Conservation (phyloP, 2,888 invertebrate genomes). For the Aethes cnicana region DNA sequence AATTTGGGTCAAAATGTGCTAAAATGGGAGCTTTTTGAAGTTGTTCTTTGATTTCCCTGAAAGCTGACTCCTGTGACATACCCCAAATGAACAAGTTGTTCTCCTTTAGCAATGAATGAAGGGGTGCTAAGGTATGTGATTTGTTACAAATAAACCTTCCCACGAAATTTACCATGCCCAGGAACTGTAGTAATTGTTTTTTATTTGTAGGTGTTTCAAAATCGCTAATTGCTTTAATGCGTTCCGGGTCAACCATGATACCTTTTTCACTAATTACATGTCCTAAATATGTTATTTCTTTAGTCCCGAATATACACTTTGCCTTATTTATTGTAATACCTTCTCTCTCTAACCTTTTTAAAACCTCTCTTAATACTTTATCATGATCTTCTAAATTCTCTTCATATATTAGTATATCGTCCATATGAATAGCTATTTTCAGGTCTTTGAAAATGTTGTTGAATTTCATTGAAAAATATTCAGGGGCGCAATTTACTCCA, state of each 20-base stretch:
- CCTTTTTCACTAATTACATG: conserved; percentile 23
- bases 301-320: conserved; percentile 28
- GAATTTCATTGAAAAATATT: conserved; percentile 23
- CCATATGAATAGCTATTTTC: conserved; percentile 8
- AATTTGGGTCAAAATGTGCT: neutral
- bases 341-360: conserved; percentile 10
- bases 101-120: conserved; percentile 17
- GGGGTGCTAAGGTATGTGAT: conserved; percentile 12
- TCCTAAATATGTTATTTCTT: conserved; percentile 23
- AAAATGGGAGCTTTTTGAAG: neutral
- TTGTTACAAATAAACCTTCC: too few species aligned
- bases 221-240: too few species aligned
- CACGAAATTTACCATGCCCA: too few species aligned
- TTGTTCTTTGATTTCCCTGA: conserved; percentile 2
- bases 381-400: conserved; percentile 18
- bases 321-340: conserved; percentile 28
- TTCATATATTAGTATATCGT: conserved; percentile 27
- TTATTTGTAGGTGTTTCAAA: too few species aligned
- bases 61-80: neutral
- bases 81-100: conserved; percentile 8
- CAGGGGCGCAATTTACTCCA: too few species aligned
- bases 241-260: conserved; percentile 19
- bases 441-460: conserved; percentile 19
- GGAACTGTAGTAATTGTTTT: too few species aligned
- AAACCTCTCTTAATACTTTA: conserved; percentile 19